Percentiles rank a stretch among this genome's conserved stretches.
These are phyloP conservation scores for Lepidocolaptes lacrymiger DNA, from an alignment of 2,797 vertebrate genomes.

Conservation along the genomic window DNA sequence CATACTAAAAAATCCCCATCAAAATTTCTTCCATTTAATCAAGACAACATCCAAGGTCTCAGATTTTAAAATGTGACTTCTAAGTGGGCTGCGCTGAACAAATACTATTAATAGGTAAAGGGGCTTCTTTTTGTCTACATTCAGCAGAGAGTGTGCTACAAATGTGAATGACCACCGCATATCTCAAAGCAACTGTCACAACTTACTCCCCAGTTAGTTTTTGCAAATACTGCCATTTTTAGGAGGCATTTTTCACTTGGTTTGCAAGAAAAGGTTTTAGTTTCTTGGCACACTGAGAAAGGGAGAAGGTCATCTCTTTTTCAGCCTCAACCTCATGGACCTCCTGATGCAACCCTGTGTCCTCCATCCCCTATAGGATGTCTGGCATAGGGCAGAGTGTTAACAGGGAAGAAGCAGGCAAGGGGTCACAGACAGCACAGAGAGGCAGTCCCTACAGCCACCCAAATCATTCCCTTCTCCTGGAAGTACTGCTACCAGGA, in stretches of 20 bases:
- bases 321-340: accelerated
- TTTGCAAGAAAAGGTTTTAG: background rate
- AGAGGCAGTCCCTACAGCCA: background rate
- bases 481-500: background rate
- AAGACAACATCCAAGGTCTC: background rate
- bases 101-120: accelerated
- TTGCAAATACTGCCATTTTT: background rate
- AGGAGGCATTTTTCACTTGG: background rate
- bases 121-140: background rate
- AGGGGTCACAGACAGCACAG: background rate
- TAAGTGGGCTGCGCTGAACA: background rate
- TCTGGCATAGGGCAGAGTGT: accelerated
- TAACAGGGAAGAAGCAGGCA: background rate
- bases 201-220: background rate
- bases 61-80: background rate
- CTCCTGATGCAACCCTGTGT: background rate
- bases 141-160: background rate
- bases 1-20: background rate
- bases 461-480: background rate
- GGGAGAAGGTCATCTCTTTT: background rate
- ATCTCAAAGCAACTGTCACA: background rate
- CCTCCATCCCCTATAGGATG: background rate
- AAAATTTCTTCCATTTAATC: background rate
- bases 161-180: background rate
- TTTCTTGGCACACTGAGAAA: background rate